Percentiles rank a stretch among this genome's conserved stretches.
Evolutionary conservation across 2,113 vertebrate species (phyloP).

Genomic region (Odobenus rosmarus): DNA sequence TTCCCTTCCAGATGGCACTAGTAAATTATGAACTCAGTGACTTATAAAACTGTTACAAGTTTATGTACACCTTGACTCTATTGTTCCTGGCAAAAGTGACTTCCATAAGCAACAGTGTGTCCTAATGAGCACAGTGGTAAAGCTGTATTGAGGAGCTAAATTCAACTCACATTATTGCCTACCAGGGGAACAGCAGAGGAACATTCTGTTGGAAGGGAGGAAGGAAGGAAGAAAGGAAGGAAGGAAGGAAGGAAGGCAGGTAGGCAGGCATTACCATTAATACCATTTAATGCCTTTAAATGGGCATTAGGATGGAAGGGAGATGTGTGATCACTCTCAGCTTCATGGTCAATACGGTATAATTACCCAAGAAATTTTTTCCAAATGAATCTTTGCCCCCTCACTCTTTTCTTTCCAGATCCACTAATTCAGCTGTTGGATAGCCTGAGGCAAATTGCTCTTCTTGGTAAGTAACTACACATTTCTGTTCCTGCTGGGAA

Average conservation of each 20-base stretch:
- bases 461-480: conserved; percentile 73
- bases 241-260: fast-evolving
- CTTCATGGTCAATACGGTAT: not conserved
- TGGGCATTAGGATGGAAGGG: not conserved
- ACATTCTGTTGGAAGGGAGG: fast-evolving
- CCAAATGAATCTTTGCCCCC: conserved; percentile 36
- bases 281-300: not conserved
- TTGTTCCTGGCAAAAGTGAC: conserved; percentile 29
- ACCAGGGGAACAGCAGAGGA: not conserved
- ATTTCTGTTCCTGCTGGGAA: conserved; percentile 76
- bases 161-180: not conserved
- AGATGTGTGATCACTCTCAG: not conserved
- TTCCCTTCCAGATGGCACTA: not conserved
- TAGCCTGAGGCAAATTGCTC: conserved; percentile 65
- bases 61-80: not conserved
- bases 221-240: fast-evolving
- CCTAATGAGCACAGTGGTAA: conserved; percentile 39
- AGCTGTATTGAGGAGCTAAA: not conserved
- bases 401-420: conserved; percentile 44
- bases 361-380: conserved; percentile 60
- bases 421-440: conserved; percentile 62
- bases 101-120: not conserved
- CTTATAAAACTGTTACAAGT: conserved; percentile 23
- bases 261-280: not conserved
- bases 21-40: not conserved